Percentiles rank a stretch among this genome's conserved stretches.
These are phyloP conservation scores for Luscinia megarhynchos DNA, from an alignment of 2,797 vertebrate species.

Conservation along the genomic window DNA sequence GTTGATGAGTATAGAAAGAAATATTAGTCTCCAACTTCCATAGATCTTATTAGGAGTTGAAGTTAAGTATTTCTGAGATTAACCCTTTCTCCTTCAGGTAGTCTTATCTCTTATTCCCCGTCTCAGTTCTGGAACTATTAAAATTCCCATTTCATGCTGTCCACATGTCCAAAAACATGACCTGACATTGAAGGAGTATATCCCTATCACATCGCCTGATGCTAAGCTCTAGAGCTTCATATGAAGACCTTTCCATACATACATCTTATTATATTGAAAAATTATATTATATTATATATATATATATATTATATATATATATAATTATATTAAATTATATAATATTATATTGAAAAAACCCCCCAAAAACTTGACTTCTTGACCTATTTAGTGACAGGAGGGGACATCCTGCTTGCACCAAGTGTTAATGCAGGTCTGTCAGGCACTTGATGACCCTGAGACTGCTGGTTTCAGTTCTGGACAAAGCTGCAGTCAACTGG, in stretches of 20 bases:
- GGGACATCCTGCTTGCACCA: background rate
- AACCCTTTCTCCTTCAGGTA: background rate
- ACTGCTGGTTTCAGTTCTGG: background rate
- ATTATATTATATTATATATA: no score
- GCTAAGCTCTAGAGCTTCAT: background rate
- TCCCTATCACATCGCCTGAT: background rate
- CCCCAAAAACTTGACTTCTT: background rate
- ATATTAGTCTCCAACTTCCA: background rate
- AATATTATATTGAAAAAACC: background rate
- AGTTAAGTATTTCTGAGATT: background rate
- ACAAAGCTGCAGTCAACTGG: background rate
- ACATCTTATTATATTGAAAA: background rate
- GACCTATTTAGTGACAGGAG: background rate
- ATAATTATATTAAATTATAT: no score
- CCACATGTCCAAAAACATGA: background rate
- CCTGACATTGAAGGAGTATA: background rate
- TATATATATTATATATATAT: no score
- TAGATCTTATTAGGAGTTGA: background rate
- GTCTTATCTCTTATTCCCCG: background rate
- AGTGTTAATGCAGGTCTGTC: background rate
- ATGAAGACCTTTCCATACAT: background rate
- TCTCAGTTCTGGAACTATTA: background rate
- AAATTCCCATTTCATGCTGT: background rate
- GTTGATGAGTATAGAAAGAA: background rate
- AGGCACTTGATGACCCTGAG: accelerated